phyloP scores from a whole-genome alignment of 1,140 invertebrate species.

The Wiebesia pumilae region DNA sequence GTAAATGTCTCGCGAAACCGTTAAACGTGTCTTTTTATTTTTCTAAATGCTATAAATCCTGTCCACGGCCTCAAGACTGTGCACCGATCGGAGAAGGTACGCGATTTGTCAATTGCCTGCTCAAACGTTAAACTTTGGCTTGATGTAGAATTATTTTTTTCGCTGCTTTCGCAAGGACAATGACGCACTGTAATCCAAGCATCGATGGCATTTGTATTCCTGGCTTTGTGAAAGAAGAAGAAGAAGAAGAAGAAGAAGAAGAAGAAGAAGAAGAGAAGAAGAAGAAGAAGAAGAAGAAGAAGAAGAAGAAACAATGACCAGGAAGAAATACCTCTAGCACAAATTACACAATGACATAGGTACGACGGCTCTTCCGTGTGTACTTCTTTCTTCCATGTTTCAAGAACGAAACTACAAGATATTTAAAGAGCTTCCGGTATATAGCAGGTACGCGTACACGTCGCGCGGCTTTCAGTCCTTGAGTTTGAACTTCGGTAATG shows the following conservation, averaged over 20 bases:
- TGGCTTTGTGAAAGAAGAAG: neutral
- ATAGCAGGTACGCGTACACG: neutral
- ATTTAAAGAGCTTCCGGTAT: constrained; percentile 23
- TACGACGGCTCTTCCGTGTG: neutral
- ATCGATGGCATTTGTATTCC: neutral
- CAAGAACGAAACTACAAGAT: neutral
- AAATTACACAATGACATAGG: neutral
- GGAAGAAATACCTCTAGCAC: neutral
- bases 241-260: neutral
- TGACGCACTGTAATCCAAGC: neutral
- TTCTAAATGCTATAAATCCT: neutral
- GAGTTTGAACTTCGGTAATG: constrained; percentile 13
- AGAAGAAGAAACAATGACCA: neutral
- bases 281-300: neutral
- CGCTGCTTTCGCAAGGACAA: neutral
- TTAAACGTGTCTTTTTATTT: neutral
- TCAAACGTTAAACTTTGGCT: neutral
- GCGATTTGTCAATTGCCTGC: neutral
- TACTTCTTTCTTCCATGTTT: neutral
- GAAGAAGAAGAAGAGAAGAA: neutral
- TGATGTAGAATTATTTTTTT: neutral
- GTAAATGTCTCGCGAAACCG: neutral
- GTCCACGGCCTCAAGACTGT: neutral
- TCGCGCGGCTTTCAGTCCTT: constrained; percentile 1
- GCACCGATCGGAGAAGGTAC: neutral